A percentile compares a stretch with the other conserved stretches of the same genome.
Conservation (phyloP, 1,140 invertebrate genomes). For the Popillia japonica region DNA sequence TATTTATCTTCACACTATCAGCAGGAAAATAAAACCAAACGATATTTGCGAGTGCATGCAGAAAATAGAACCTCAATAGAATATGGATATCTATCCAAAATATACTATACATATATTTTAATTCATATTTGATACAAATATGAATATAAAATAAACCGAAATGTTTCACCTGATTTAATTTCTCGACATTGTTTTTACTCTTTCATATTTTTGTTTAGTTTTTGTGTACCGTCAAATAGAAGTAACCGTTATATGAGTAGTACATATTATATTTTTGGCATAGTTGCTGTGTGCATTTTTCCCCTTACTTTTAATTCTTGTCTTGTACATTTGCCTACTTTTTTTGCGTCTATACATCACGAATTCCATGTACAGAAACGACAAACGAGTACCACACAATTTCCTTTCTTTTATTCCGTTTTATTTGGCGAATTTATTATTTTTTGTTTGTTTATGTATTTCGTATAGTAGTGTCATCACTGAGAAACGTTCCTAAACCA, state of each 20-base stretch:
- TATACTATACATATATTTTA: too few relatives aligned
- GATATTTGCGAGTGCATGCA: too few relatives aligned
- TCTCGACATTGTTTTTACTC: too few relatives aligned
- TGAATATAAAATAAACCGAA: too few relatives aligned
- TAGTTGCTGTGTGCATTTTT: slow-evolving; percentile 35
- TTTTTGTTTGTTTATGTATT: slow-evolving; percentile 50
- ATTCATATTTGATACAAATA: too few relatives aligned
- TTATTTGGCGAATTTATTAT: slow-evolving; percentile 43
- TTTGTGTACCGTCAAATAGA: background rate
- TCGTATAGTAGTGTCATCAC: slow-evolving; percentile 65
- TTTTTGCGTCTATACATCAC: background rate
- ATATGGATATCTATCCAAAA: too few relatives aligned
- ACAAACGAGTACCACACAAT: background rate
- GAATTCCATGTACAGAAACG: background rate
- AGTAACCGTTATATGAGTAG: background rate
- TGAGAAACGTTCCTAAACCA: slow-evolving; percentile 72
- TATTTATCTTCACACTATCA: too few relatives aligned
- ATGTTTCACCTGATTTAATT: too few relatives aligned
- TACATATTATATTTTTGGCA: background rate
- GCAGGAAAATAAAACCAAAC: too few relatives aligned
- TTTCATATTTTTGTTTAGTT: slow-evolving; percentile 9
- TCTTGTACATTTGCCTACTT: background rate
- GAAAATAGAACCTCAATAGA: too few relatives aligned
- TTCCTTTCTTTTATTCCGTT: slow-evolving; percentile 38
- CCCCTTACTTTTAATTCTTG: background rate